A percentile compares a stretch with the other conserved stretches of the same genome.
phyloP scores from a whole-genome alignment of 2,113 vertebrate genomes.

The Haemorhous mexicanus region DNA sequence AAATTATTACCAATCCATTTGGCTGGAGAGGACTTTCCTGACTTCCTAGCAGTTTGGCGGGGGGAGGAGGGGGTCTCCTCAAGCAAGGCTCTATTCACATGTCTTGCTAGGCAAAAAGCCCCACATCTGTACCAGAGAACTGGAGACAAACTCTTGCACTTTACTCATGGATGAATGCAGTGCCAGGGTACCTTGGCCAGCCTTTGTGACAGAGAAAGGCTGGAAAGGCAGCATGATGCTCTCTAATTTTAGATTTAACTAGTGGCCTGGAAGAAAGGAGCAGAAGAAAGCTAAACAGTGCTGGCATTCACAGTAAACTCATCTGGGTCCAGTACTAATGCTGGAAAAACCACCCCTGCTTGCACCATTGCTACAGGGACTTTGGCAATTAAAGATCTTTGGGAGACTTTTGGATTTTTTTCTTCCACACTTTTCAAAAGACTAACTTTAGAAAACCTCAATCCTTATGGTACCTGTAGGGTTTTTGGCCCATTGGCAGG shows the following conservation, averaged over 20 bases:
- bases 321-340: background rate
- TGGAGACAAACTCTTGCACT: background rate
- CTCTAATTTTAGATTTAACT: background rate
- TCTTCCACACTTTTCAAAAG: background rate
- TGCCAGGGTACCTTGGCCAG: background rate
- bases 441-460: background rate
- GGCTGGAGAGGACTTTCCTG: background rate
- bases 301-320: background rate
- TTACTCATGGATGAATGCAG: background rate
- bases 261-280: background rate
- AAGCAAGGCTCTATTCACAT: background rate
- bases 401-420: background rate
- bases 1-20: background rate
- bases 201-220: background rate
- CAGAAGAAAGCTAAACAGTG: background rate
- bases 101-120: background rate
- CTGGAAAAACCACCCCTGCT: background rate
- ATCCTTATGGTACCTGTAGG: background rate
- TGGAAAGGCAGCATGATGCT: background rate
- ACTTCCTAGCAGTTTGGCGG: background rate
- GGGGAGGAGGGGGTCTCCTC: rapidly evolving
- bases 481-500: background rate
- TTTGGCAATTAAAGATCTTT: background rate
- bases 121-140: rapidly evolving
- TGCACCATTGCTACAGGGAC: background rate